A percentile compares a stretch with the other conserved stretches of the same genome.
Evolutionary conservation across 2,113 vertebrate species (phyloP).

Genomic region (Athene cunicularia): DNA sequence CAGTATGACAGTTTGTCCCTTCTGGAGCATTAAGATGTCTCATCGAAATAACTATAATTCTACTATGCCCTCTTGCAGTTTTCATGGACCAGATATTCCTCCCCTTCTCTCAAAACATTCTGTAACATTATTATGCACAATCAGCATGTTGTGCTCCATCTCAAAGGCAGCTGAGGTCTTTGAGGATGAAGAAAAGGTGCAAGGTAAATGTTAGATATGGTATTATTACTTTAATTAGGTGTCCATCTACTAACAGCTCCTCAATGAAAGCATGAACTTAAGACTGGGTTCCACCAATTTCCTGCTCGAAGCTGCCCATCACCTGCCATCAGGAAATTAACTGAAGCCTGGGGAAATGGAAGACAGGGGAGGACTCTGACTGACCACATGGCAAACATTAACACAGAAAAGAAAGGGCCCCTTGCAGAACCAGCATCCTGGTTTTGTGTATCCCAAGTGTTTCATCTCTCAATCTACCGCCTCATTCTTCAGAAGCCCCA

Average conservation of each 20-base stretch:
- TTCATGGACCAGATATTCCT: not conserved
- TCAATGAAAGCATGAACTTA: not conserved
- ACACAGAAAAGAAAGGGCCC: not conserved
- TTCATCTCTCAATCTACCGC: not conserved
- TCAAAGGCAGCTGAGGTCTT: not conserved
- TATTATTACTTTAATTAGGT: conserved; percentile 6
- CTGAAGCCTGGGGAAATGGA: not conserved
- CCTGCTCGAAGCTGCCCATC: not conserved
- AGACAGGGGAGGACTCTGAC: not conserved
- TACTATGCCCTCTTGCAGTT: not conserved
- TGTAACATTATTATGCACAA: not conserved
- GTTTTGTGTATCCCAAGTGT: not conserved
- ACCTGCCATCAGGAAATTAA: not conserved
- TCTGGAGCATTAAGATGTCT: not conserved
- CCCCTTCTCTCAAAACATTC: not conserved
- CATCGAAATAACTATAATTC: not conserved
- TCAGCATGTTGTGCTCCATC: not conserved
- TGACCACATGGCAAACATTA: not conserved
- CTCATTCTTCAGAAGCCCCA: not conserved
- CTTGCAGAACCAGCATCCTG: not conserved
- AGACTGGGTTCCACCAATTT: not conserved
- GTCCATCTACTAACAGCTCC: not conserved
- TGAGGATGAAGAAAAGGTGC: conserved; percentile 8
- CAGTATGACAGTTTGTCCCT: not conserved
- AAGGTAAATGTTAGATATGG: not conserved